Conservation (phyloP, 2,888 invertebrate genomes). For the Lingula anatina region DNA sequence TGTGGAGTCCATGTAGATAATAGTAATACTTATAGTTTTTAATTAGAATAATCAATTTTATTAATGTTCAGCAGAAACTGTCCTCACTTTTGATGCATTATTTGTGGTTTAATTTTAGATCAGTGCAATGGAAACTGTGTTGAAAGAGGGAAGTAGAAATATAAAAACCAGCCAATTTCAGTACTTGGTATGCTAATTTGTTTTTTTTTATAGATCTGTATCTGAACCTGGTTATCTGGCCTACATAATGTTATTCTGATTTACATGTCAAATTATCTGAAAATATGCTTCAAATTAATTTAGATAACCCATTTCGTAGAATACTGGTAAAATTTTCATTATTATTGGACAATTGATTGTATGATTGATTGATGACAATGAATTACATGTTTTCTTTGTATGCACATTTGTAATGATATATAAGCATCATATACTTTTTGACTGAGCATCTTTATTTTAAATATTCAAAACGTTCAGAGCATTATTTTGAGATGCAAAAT, state of each 20-base stretch:
- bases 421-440: neutral
- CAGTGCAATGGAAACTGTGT: constrained; percentile 25
- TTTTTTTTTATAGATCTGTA: constrained; percentile 35
- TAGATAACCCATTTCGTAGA: no score
- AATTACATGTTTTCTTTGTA: neutral
- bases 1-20: no score
- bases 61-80: no score
- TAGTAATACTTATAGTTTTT: no score
- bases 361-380: no score
- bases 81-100: neutral
- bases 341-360: no score
- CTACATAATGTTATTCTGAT: no score
- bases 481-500: neutral
- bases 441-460: neutral
- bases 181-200: constrained; percentile 37
- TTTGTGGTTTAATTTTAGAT: constrained; percentile 18
- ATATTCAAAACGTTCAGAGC: neutral
- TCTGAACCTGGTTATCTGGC: no score
- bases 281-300: no score
- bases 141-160: constrained; percentile 33
- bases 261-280: no score
- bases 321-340: no score
- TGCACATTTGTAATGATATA: neutral
- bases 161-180: constrained; percentile 43
- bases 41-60: no score